A percentile compares a stretch with the other conserved stretches of the same genome.
Evolutionary conservation across 2,797 vertebrate genomes (phyloP).

Genomic region (Loris lydekkerianus): DNA sequence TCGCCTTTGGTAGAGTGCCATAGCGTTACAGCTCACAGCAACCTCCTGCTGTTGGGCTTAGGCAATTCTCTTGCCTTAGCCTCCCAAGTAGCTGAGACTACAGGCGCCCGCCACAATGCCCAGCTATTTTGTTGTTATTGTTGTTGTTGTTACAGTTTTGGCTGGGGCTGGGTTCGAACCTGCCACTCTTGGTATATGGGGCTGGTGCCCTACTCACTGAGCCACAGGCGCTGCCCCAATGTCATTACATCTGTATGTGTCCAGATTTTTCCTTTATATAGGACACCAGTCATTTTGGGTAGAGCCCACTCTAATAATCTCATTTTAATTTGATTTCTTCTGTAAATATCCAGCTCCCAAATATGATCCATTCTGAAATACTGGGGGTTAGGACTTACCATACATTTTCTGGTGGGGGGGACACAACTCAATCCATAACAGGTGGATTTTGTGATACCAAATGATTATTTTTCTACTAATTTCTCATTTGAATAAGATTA

Average conservation of each 20-base stretch:
- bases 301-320: not conserved
- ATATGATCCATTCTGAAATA: not conserved
- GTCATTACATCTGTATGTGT: not conserved
- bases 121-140: too few species aligned
- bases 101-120: too few species aligned
- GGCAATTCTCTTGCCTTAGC: too few species aligned
- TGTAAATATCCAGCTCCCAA: not conserved
- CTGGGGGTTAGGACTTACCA: not conserved
- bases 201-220: too few species aligned
- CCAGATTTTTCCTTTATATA: not conserved
- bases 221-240: too few species aligned
- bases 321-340: slow-evolving; percentile 1
- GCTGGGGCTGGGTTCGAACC: too few species aligned
- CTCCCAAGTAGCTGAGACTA: too few species aligned
- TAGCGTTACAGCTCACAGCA: too few species aligned
- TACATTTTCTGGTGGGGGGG: not conserved
- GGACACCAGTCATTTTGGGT: not conserved
- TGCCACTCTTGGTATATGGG: too few species aligned
- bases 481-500: slow-evolving; percentile 51
- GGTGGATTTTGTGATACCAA: not conserved
- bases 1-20: too few species aligned
- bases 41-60: too few species aligned
- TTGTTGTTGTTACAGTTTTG: too few species aligned
- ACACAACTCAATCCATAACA: not conserved
- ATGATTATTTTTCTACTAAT: slow-evolving; percentile 49